phyloP scores from a whole-genome alignment of 2,888 invertebrate species.

The Strigamia transsilvanica region DNA sequence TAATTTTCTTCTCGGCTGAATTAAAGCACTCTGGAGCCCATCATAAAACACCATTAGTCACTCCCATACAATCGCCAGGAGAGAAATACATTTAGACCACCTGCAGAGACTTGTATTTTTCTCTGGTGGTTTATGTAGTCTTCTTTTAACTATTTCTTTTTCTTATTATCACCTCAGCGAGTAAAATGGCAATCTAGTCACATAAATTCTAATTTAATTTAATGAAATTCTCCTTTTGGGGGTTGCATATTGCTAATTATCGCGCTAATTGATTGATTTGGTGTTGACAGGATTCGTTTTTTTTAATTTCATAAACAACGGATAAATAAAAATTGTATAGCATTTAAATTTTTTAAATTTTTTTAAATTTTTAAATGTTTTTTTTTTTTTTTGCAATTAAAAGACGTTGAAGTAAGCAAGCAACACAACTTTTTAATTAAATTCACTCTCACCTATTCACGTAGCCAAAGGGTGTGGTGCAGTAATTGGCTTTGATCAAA shows the following conservation, averaged over 20 bases:
- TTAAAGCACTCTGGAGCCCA: slow-evolving; percentile 46
- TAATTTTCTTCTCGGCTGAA: slow-evolving; percentile 47
- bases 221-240: not conserved
- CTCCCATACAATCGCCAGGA: slow-evolving; percentile 45
- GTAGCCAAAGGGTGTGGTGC: slow-evolving; percentile 42
- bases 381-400: not conserved
- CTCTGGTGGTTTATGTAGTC: slow-evolving; percentile 36
- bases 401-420: slow-evolving; percentile 19
- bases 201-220: not conserved
- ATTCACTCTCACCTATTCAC: slow-evolving; percentile 36
- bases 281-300: not conserved
- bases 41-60: slow-evolving; percentile 49
- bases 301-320: not conserved
- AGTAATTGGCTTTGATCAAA: slow-evolving; percentile 43
- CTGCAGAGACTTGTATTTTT: slow-evolving; percentile 42
- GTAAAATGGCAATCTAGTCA: not conserved
- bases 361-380: no score
- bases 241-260: no score
- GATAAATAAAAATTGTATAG: no score
- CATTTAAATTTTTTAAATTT: no score
- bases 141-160: slow-evolving; percentile 42
- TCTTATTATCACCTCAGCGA: not conserved
- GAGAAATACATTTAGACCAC: slow-evolving; percentile 48
- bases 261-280: not conserved
- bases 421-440: slow-evolving; percentile 35